Evolutionary conservation across 2,888 invertebrate genomes (phyloP), one percentile per base, ranked within the genome.

Genomic region (Trachelus stipa): DNA sequence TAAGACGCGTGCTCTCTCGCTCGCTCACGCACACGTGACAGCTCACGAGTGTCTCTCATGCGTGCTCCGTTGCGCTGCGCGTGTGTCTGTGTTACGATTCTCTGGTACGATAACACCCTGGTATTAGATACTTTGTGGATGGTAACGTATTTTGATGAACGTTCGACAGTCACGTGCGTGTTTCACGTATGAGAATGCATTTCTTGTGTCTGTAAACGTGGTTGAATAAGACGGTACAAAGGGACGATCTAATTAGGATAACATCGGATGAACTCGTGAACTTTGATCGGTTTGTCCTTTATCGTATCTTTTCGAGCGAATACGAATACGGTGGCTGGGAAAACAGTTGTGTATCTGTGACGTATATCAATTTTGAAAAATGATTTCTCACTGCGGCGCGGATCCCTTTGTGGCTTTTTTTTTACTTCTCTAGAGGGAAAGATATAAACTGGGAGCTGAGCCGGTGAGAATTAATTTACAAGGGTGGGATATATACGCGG

Each of bases 41-140:
- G 40, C 40, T 56, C 23, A 23, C 56, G 23, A 23, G 56, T 23
- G 23, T 56, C 56, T 56, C 56, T 56, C 56, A 23, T 56, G 71
- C 34, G 71, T 15, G 71, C 71, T 34, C 9, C 31, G 71, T 12
- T 71, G 71, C 6, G 23, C 6, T n/a, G 12, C 6, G 12, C 71
- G 71, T 71, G 71, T 31, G 12, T 2, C 71, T 23, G 33, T 34
- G 71, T 34, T 71, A 71, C 71, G 71, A 71, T 71, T 31, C 23
- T 34, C 71, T 12, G 12, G 34, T 33, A 34, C 71, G 71, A 71
- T 71, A 33, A 33, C 31, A 34, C 71, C 33, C 23, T 12, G 71
- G 71, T 31, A 71, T 71, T 71, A 33, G 71, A 71, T 71, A 33
- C 71, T 71, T 71, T 34, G 12, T 71, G 9, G 71, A 34, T 71